Conservation (phyloP, 2,113 vertebrate genomes). For the Sterna hirundo region DNA sequence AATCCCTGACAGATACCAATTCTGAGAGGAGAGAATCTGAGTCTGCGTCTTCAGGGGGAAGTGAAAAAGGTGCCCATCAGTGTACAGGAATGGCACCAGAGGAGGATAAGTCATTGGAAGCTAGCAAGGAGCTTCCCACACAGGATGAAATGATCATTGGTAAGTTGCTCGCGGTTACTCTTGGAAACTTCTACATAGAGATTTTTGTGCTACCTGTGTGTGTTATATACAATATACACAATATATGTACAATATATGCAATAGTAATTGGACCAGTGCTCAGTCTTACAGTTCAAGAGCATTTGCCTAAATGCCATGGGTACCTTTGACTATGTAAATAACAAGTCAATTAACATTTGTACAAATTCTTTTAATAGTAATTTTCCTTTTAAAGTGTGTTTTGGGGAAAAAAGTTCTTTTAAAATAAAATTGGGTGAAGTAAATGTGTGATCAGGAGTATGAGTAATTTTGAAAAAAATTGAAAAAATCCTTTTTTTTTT, state of each 20-base stretch:
- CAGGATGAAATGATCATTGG: slow-evolving; percentile 14
- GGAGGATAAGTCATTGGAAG: background rate
- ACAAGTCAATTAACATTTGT: background rate
- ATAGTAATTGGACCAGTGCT: background rate
- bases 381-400: background rate
- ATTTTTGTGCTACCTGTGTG: background rate
- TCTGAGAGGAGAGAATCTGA: background rate
- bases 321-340: background rate
- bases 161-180: background rate
- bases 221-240: background rate
- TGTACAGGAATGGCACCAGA: background rate
- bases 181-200: background rate
- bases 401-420: background rate
- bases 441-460: background rate
- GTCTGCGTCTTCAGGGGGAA: background rate
- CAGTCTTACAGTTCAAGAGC: background rate
- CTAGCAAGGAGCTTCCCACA: background rate
- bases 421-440: background rate
- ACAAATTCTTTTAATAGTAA: background rate
- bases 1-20: background rate
- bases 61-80: background rate
- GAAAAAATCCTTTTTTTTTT: background rate
- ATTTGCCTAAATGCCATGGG: background rate
- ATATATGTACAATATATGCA: background rate
- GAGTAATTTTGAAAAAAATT: background rate